Base-by-base conservation (phyloP, 1,140 invertebrate species). In the Drosophila saltans region DNA sequence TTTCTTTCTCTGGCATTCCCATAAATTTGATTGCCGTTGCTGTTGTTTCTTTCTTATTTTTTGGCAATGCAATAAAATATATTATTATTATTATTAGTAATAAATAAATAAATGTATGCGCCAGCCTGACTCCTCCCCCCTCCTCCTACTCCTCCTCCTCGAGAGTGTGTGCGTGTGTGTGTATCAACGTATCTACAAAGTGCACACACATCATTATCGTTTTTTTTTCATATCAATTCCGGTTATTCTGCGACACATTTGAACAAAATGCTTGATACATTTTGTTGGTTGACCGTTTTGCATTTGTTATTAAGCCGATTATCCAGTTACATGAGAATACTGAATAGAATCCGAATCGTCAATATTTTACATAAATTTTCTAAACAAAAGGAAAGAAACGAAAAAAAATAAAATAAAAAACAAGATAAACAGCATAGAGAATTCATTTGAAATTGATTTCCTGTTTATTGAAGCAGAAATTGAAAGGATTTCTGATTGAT, bases 21-120 rank as follows among this genome's bases (percentile, higher is more conserved):
- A 77, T 69, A 73, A 56, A 69, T 77, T 64, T 65, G 21, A 52
- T 52, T 26, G 45, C 21, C 3, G 45, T 56, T 41, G 10, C 41
- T 39, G 28, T 56, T 63, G 24, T 30, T 61, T 4, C n/a, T 24
- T 61, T 36, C 6, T 36, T 36, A 4, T 24, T 60, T 41, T 72
- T 75, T 69, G 64, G 65, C 78, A 75, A 11, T 61, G 75, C 81
- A 80, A 81, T 86, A 86, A 86, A 85, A 66, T 81, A 43, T 67
- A 58, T 76, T 80, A 64, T 68, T 72, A 64, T 68, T 72, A 80
- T 72, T 45, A 72, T 72, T 73, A 60, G 60, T 65, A 62, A 80
- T 72, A 71, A 79, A 72, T 56, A 80, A 65, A 76, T 58, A 69
- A 63, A 73, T 73, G 64, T 72, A 58, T 66, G 64, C 30, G 61